Conservation (phyloP, 2,113 vertebrate species). For the Nycticebus coucang region DNA sequence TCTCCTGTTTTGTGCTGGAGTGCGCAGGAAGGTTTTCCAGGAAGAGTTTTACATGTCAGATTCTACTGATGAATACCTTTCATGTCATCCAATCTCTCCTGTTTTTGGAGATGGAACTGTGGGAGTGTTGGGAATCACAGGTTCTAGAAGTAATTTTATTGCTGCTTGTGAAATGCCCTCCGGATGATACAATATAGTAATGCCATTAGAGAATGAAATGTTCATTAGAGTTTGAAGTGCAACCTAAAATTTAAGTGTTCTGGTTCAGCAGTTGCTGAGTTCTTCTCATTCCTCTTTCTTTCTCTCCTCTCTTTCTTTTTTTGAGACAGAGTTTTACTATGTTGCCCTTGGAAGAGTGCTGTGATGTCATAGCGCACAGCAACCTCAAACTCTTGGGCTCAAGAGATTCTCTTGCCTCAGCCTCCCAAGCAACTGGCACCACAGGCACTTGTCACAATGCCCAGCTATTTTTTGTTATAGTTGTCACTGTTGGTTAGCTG, state of each 20-base stretch:
- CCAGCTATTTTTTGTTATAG: too few relatives aligned
- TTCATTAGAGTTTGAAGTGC: background rate
- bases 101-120: background rate
- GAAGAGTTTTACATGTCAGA: background rate
- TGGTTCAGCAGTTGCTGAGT: background rate
- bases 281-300: background rate
- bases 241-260: background rate
- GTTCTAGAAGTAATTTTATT: constrained; percentile 13
- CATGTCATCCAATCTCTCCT: background rate
- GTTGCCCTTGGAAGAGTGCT: too few relatives aligned
- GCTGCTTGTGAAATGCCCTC: background rate
- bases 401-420: too few relatives aligned
- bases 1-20: background rate
- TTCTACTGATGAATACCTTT: background rate
- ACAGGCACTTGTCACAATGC: too few relatives aligned
- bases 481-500: too few relatives aligned
- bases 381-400: too few relatives aligned
- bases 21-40: background rate
- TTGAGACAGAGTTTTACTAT: too few relatives aligned
- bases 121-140: background rate
- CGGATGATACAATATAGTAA: background rate
- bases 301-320: too few relatives aligned
- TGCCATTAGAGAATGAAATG: background rate
- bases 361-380: too few relatives aligned
- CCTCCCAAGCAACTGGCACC: too few relatives aligned